These are phyloP conservation scores for Hypsopygia costalis DNA, from an alignment of 2,888 invertebrate genomes.

Conservation along the genomic window DNA sequence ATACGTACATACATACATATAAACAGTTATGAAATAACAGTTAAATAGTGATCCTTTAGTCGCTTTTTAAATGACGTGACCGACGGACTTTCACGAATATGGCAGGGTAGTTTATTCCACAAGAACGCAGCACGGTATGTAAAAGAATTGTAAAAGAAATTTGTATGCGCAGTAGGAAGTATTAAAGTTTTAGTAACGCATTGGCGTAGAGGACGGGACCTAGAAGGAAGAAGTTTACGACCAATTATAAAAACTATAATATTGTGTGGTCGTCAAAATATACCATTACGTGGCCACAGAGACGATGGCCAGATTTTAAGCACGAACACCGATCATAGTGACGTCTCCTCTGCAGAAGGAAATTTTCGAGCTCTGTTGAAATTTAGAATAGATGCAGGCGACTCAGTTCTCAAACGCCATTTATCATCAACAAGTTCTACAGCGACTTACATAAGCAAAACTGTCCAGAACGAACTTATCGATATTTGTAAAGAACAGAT, in stretches of 20 bases:
- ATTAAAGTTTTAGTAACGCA: too few species aligned
- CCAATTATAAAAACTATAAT: conserved; percentile 16
- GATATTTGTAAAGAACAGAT: conserved; percentile 15
- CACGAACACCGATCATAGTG: conserved; percentile 13
- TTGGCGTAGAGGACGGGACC: too few species aligned
- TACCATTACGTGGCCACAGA: conserved; percentile 15
- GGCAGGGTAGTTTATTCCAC: too few species aligned
- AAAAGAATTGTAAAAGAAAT: too few species aligned
- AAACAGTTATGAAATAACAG: too few species aligned
- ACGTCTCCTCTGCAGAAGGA: conserved; percentile 12
- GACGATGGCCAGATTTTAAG: conserved; percentile 15
- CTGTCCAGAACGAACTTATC: conserved; percentile 14
- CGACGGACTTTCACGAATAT: too few species aligned
- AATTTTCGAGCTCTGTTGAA: conserved; percentile 17
- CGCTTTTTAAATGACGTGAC: too few species aligned
- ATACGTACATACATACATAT: too few species aligned
- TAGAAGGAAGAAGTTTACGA: too few species aligned
- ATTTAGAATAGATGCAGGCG: conserved; percentile 16
- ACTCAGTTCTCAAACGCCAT: conserved; percentile 13
- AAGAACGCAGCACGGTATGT: too few species aligned
- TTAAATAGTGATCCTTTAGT: too few species aligned
- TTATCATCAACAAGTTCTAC: conserved; percentile 14
- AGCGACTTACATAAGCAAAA: conserved; percentile 17
- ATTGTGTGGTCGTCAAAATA: conserved; percentile 17
- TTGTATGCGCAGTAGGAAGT: too few species aligned